Percentiles rank a stretch among this genome's conserved stretches.
Conservation (phyloP, 2,797 vertebrate species). For the Diplodus puntazzo region DNA sequence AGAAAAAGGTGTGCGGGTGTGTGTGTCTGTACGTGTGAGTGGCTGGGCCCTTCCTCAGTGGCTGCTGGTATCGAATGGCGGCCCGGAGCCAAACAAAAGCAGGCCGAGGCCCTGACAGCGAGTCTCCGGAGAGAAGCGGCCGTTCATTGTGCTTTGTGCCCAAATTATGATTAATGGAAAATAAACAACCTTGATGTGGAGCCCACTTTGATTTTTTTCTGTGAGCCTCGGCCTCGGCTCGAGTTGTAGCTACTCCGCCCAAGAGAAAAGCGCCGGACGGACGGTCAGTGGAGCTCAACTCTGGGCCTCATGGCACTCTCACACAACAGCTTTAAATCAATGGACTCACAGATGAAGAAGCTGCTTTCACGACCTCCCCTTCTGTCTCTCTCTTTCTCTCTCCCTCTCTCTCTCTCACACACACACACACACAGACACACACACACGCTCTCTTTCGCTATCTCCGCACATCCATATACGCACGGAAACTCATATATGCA, state of each 20-base stretch:
- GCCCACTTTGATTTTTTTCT: conserved; percentile 75
- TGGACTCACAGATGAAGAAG: conserved; percentile 26
- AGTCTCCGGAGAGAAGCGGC: conserved; percentile 39
- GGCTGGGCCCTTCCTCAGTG: conserved; percentile 24
- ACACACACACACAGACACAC: neutral
- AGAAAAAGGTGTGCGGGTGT: conserved; percentile 19
- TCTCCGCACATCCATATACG: conserved; percentile 18
- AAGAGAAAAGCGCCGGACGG: conserved; percentile 43
- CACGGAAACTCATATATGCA: conserved; percentile 49
- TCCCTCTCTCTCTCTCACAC: neutral
- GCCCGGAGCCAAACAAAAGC: conserved; percentile 51
- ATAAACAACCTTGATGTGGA: conserved; percentile 76
- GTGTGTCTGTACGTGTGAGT: neutral
- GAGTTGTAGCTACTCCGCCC: conserved; percentile 43
- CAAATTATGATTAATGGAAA: conserved; percentile 82
- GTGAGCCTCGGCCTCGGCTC: conserved; percentile 34
- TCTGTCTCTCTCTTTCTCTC: neutral
- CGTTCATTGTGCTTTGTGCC: conserved; percentile 70
- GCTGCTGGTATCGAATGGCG: conserved; percentile 38
- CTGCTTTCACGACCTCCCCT: conserved; percentile 2
- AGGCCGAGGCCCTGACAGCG: conserved; percentile 34
- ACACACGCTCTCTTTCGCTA: neutral
- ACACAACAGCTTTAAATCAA: conserved; percentile 38
- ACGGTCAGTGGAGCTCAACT: conserved; percentile 28
- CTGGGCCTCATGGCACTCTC: conserved; percentile 7